Base-by-base conservation (phyloP, 1,140 invertebrate species). In the Contarinia nasturtii region DNA sequence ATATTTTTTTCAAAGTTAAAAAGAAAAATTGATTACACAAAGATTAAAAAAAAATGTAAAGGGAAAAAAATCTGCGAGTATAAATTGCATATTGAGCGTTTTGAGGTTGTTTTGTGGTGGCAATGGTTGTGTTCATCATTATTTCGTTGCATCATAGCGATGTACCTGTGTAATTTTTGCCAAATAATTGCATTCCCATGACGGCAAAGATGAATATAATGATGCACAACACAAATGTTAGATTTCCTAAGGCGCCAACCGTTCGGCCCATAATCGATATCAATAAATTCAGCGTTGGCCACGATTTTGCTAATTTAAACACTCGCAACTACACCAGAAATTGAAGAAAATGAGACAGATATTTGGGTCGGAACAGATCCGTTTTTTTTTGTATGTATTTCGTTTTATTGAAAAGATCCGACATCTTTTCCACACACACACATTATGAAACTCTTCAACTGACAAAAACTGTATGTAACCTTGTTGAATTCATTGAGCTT, bases 161-260 rank as follows among this genome's bases (percentile, higher is more conserved):
- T 18, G 45, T 68, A 86, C 82, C 82, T 71, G 75, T 77, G 64
- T 95, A 96, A 64, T 89, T 85, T 64, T 88, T 86, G 54, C 88
- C 89, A 73, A 97, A 96, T 53, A 97, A 77, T 69, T 96, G 91
- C 86, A 95, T 96, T 53, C 92, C 92, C 90, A 97, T 94, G 54
- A 97, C 91, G 63, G 92, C 91, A 67, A 95, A 97, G 67, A 97
- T 97, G 75, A 96, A 96, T 73, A 96, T 93, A 67, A 97, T 94
- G 69, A 97, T 96, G 65, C 83, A 91, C 63, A 96, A 76, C 55
- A 96, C 90, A 72, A 96, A 92, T 53, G 90, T 94, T 65, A 97
- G 73, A 73, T 96, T 97, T 73, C 91, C 93, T 69, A 98, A 76
- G 58, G 93, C 92, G 59, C 92, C 92, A 70, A 98, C 85, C 27